Base-by-base conservation (phyloP, 2,888 invertebrate genomes). In the Cryptus viduatorius region DNA sequence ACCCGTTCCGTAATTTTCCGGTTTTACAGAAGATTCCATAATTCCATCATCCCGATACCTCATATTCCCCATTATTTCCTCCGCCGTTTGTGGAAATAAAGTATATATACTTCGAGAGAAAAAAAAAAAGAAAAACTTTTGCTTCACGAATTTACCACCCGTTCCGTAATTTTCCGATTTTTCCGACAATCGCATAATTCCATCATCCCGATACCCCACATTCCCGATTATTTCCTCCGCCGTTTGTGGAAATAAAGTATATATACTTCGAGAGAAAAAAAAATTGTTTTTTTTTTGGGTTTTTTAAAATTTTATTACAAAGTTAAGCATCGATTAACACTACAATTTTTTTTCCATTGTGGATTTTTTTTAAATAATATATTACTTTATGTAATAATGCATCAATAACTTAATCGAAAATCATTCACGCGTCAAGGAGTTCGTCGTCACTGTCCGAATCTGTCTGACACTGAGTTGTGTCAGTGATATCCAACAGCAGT, bases 401-500 rank as follows among this genome's bases (percentile, higher is more conserved):
- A 61, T 19, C 19, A 37, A 46, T 65, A 59, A 61, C 8, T 24
- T 5, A 24, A 44, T 46, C 24, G 19, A 42, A 53, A 29, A 67
- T 68, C 24, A 56, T 86, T 85, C 91, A 92, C 16, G 90, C 90
- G 71, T 89, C 87, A 76, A 92, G 75, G 65, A 92, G 87, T 81
- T 90, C 91, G 59, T 90, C 92, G 59, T 93, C 93, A 50, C 92
- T 92, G 68, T 91, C 92, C 69, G 87, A 88, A 73, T 92, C 91
- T 16, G 91, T 89, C 42, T 90, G 89, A 88, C 90, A 91, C 16
- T 89, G 87, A 7, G 90, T 90, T 3, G 90, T 87, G 37, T 93
- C 92, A 14, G 86, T 84, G 44, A 88, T 87, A 65, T 91, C 92
- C 82, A 93, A 86, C 67, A 93, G 86, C 65, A 92, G 88, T 46